Evolutionary conservation across 2,113 vertebrate genomes (phyloP).

Genomic region (Apus apus): DNA sequence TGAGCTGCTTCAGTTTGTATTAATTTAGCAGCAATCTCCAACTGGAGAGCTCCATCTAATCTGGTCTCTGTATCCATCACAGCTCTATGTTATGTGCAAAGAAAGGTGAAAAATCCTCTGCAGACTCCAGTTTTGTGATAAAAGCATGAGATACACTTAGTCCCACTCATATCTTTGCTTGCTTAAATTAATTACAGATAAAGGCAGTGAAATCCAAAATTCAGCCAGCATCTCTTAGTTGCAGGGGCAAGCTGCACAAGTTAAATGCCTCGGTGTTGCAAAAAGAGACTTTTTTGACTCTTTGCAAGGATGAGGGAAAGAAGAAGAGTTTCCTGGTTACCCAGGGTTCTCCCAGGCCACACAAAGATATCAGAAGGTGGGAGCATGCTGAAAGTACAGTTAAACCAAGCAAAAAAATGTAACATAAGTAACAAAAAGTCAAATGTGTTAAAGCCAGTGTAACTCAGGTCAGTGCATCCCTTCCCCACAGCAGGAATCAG

Average conservation of each 20-base stretch:
- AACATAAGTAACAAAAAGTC: background rate
- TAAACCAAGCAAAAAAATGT: background rate
- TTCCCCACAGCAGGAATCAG: background rate
- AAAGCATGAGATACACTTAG: background rate
- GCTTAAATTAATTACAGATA: background rate
- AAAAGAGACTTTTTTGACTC: background rate
- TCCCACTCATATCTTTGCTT: background rate
- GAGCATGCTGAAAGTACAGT: background rate
- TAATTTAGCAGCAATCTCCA: background rate
- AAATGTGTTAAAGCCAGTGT: background rate
- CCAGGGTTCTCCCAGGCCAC: background rate
- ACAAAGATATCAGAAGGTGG: background rate
- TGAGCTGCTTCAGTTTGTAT: constrained; percentile 29
- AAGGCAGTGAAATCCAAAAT: background rate
- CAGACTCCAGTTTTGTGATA: background rate
- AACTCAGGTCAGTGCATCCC: background rate
- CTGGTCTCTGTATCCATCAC: background rate
- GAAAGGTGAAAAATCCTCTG: constrained; percentile 2
- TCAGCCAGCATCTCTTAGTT: background rate
- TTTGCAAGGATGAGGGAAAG: background rate
- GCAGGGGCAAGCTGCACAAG: background rate
- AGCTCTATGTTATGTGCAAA: background rate
- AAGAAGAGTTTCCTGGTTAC: background rate
- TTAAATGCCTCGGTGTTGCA: background rate
- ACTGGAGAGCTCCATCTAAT: background rate